These are phyloP conservation scores for Gopherus evgoodei DNA, from an alignment of 2,113 vertebrate species.

Conservation along the genomic window DNA sequence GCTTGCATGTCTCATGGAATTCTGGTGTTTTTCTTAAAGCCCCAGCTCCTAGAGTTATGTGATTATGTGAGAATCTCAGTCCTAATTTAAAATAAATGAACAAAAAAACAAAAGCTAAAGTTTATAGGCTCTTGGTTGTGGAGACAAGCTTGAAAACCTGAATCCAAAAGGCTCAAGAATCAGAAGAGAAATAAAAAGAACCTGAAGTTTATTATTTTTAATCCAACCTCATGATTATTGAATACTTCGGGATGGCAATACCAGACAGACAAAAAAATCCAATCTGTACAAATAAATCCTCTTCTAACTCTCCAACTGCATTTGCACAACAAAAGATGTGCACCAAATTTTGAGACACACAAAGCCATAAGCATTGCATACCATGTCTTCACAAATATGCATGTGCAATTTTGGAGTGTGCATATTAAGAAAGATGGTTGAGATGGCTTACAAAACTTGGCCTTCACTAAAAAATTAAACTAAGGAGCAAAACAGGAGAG, in stretches of 20 bases:
- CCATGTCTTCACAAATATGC: neutral
- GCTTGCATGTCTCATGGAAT: too few species aligned
- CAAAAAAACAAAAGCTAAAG: neutral
- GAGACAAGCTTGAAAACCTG: too few species aligned
- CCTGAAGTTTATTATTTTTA: neutral
- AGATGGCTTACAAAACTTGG: neutral
- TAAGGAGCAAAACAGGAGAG: neutral
- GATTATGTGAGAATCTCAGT: too few species aligned
- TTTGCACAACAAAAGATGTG: neutral
- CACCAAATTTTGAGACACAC: neutral
- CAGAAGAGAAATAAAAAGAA: neutral
- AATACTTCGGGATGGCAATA: neutral
- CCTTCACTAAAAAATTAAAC: neutral
- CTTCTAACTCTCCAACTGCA: neutral
- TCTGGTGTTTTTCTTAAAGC: too few species aligned
- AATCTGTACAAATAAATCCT: neutral
- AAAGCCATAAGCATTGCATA: fast-evolving
- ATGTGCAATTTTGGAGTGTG: neutral
- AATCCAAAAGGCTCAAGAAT: neutral
- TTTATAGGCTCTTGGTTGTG: neutral
- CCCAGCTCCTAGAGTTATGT: too few species aligned
- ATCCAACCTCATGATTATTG: neutral
- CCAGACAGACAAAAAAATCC: neutral
- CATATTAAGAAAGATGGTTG: neutral
- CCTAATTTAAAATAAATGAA: too few species aligned